Percentiles rank a stretch among this genome's conserved stretches.
phyloP scores from a whole-genome alignment of 2,888 invertebrate genomes.

The Paralinhomoeus sp. region DNA sequence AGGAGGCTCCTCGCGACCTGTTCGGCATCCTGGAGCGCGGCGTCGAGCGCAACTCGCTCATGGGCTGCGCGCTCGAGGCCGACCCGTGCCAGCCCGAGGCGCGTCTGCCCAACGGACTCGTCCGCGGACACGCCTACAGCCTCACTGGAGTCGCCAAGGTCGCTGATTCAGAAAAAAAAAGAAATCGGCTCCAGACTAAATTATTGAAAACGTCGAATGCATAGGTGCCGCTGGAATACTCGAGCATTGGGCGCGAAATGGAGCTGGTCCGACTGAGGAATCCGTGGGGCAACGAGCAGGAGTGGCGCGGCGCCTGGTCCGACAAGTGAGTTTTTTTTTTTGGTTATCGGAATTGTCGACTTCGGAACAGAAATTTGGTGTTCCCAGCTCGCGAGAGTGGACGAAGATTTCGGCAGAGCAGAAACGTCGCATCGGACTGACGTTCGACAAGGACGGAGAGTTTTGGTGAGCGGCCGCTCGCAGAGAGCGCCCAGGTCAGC shows the following conservation, averaged over 20 bases:
- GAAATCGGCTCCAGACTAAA: neutral
- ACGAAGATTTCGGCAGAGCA: no score
- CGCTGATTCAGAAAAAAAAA: no score
- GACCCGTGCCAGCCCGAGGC: no score
- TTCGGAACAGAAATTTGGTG: no score
- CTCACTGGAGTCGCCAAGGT: constrained; percentile 28
- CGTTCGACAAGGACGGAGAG: no score
- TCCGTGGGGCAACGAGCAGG: constrained; percentile 32
- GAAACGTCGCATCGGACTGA: no score
- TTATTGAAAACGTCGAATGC: neutral
- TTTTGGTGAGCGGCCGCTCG: no score
- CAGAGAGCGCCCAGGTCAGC: no score
- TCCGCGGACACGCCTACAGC: constrained; percentile 32
- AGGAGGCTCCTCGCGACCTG: no score
- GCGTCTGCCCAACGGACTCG: constrained; percentile 31
- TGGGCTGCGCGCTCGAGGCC: constrained; percentile 21
- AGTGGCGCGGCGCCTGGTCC: constrained; percentile 33
- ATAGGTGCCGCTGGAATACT: no score
- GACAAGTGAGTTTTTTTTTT: constrained; percentile 23
- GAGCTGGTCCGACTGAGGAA: constrained; percentile 29
- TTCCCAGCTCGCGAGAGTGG: no score
- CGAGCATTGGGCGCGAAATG: constrained; percentile 8
- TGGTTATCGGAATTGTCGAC: no score
- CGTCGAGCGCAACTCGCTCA: constrained; percentile 26
- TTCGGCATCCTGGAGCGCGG: neutral